phyloP scores from a whole-genome alignment of 2,113 vertebrate genomes.

The Ornithorhynchus anatinus region DNA sequence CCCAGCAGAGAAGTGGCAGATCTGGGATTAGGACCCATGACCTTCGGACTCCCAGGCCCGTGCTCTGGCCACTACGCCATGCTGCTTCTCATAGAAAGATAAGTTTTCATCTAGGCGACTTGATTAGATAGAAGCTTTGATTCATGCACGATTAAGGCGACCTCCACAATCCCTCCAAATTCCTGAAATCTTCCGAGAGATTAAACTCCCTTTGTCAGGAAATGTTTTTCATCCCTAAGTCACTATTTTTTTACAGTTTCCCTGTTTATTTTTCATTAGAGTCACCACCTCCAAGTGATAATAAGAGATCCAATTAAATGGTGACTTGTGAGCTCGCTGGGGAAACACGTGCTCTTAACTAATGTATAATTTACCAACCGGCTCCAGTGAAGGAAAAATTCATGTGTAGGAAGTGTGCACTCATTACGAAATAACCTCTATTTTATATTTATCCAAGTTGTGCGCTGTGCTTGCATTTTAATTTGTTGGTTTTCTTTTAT shows the following conservation, averaged over 20 bases:
- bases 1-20: too few species aligned
- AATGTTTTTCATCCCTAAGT: background rate
- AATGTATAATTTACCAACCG: constrained; percentile 12
- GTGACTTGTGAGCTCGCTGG: background rate
- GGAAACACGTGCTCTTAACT: constrained; percentile 3
- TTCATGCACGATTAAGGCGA: too few species aligned
- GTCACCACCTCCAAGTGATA: constrained; percentile 18
- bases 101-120: too few species aligned
- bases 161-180: too few species aligned
- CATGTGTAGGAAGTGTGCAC: constrained; percentile 5
- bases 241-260: background rate
- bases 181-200: background rate
- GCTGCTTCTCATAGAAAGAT: too few species aligned
- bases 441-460: background rate
- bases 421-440: constrained; percentile 22
- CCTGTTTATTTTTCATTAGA: constrained; percentile 15
- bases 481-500: too few species aligned
- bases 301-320: constrained; percentile 22
- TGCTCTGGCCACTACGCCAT: too few species aligned
- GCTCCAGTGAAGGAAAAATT: constrained; percentile 31
- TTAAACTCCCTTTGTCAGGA: constrained; percentile 22
- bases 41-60: too few species aligned
- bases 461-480: background rate
- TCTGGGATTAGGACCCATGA: too few species aligned
- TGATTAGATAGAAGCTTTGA: too few species aligned